phyloP scores from a whole-genome alignment of 1,140 invertebrate genomes.

The Aphis craccivora region DNA sequence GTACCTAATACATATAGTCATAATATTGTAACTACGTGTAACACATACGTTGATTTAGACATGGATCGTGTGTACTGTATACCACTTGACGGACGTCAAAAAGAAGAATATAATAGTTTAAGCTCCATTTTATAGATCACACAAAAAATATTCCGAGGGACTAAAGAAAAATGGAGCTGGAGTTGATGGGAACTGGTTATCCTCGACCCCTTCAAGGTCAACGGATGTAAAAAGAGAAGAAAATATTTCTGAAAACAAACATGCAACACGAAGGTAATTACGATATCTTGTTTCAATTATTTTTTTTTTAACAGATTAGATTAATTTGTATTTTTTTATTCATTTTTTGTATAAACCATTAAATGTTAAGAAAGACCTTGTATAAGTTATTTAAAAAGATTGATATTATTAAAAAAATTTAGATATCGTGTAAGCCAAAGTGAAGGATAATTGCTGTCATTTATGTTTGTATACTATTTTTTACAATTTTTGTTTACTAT shows the following conservation, averaged over 20 bases:
- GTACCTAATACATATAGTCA: not conserved
- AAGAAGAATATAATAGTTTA: not conserved
- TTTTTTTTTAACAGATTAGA: constrained; percentile 17
- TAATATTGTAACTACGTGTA: not conserved
- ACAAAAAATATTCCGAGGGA: constrained; percentile 21
- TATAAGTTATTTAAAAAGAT: constrained; percentile 35
- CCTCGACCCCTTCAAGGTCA: constrained; percentile 54
- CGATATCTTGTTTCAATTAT: constrained; percentile 38
- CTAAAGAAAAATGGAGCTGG: constrained; percentile 4
- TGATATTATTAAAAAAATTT: constrained; percentile 29
- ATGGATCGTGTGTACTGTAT: not conserved
- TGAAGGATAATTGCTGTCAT: constrained; percentile 37
- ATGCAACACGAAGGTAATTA: constrained; percentile 56
- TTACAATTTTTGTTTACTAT: constrained; percentile 41
- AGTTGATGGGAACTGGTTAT: constrained; percentile 51
- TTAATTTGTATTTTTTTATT: constrained; percentile 24
- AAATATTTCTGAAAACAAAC: constrained; percentile 40
- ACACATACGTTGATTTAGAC: not conserved
- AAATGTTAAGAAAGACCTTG: constrained; percentile 5
- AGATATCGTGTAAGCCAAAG: constrained; percentile 26
- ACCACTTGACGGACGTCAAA: not conserved
- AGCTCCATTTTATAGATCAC: not conserved
- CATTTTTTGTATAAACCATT: constrained; percentile 21
- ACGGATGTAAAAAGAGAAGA: constrained; percentile 36
- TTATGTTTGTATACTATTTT: not conserved